Conservation (phyloP, 2,113 vertebrate species). For the Capreolus pygargus region DNA sequence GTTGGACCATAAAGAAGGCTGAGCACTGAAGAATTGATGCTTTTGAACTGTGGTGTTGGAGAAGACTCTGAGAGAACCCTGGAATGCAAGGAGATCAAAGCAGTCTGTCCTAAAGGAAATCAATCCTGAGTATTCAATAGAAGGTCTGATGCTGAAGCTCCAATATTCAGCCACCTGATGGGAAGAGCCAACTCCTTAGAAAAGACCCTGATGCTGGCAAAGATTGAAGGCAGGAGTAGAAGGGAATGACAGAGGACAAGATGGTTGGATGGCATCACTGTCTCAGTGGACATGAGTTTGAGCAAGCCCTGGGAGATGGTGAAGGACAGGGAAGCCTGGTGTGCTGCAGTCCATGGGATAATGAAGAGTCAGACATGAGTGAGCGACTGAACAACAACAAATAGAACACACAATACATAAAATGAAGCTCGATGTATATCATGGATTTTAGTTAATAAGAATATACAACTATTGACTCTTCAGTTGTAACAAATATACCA, state of each 20-base stretch:
- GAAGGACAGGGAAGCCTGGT: background rate
- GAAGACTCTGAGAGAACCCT: background rate
- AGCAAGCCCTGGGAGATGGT: background rate
- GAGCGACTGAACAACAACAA: background rate
- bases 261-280: background rate
- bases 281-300: background rate
- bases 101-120: background rate
- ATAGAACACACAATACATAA: background rate
- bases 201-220: background rate
- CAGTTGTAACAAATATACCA: background rate
- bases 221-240: background rate
- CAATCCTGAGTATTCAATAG: background rate
- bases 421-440: background rate
- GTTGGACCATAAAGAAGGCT: background rate
- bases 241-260: background rate
- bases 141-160: background rate
- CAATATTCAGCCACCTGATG: background rate
- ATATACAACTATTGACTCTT: background rate
- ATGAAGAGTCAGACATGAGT: background rate
- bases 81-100: background rate
- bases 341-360: rapidly evolving
- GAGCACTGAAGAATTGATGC: background rate
- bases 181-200: background rate
- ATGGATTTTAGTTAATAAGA: background rate
- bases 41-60: background rate